Evolutionary conservation across 2,888 invertebrate species (phyloP), one percentile per base, ranked within the genome.

Genomic region (Alviniconcha strummeri): DNA sequence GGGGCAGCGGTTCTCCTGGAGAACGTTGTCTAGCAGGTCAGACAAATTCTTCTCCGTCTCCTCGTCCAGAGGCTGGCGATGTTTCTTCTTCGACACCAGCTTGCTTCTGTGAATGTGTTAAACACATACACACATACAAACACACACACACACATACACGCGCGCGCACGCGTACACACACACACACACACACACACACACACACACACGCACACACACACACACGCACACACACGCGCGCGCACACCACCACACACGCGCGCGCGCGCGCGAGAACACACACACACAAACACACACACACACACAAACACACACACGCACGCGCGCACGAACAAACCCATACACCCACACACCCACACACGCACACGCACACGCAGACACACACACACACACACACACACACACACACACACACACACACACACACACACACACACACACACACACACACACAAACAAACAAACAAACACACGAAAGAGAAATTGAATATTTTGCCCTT

Each of bases 1-100:
- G 78, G 13, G 88, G 89, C 69, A 88, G 85, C 2, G 84, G 57
- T 80, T 84, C 54, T 84, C 80, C 81, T 79, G 69, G 60, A 78
- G 36, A 7, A n/a, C 60, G 52, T 57, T 69, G 71, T 83, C 83
- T 54, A 64, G 15, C 55, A 79, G 56, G 57, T 78, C 77, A 11
- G 72, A 67, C 60, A n/a, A 19, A 64, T 81, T 64, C 60, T 81
- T 17, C 5, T 77, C 69, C 9, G 6, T 36, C 17, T 80, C 52
- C 13, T 52, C 60, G 3, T 60, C 52, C 3, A 36, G 9, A 0
- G 19, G 67, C 17, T 54, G 13, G 7, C 15, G 13, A 5, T 78
- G 17, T 57, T 80, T 54, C 7, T 72, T 72, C 17, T 36, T 69
- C 6, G 19, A 3, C 5, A 81, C n/a, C 13, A 7, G 56, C 72